These are phyloP conservation scores for Tamias sibiricus DNA, from an alignment of 2,113 vertebrate genomes.

Conservation along the genomic window DNA sequence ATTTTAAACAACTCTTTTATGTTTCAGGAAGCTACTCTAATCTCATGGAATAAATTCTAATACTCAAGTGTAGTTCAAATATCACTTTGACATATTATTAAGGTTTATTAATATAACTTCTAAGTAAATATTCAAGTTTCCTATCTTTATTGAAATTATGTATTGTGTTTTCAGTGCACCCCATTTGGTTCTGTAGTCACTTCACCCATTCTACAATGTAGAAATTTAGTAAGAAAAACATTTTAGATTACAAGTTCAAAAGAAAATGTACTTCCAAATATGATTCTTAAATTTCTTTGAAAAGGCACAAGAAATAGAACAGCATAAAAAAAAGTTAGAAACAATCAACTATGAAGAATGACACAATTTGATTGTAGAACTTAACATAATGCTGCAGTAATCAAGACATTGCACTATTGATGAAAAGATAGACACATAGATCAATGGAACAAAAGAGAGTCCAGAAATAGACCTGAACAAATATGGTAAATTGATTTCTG, in stretches of 20 bases:
- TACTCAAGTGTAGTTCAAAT: not conserved
- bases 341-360: not conserved
- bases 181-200: not conserved
- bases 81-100: not conserved
- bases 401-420: not conserved
- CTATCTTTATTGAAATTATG: not conserved
- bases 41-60: not conserved
- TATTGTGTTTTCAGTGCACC: not conserved
- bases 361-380: not conserved
- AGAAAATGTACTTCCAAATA: not conserved
- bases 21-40: conserved; percentile 19
- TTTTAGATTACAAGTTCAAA: not conserved
- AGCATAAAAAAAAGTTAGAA: not conserved
- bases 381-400: not conserved
- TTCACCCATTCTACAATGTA: not conserved
- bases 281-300: not conserved
- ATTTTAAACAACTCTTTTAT: not conserved
- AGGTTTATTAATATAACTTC: not conserved
- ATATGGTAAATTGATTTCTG: not conserved
- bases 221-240: not conserved
- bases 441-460: not conserved
- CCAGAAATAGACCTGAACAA: not conserved
- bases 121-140: not conserved
- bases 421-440: not conserved
- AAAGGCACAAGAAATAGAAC: not conserved